phyloP scores from a whole-genome alignment of 2,797 vertebrate species.

The Tangara arthus region DNA sequence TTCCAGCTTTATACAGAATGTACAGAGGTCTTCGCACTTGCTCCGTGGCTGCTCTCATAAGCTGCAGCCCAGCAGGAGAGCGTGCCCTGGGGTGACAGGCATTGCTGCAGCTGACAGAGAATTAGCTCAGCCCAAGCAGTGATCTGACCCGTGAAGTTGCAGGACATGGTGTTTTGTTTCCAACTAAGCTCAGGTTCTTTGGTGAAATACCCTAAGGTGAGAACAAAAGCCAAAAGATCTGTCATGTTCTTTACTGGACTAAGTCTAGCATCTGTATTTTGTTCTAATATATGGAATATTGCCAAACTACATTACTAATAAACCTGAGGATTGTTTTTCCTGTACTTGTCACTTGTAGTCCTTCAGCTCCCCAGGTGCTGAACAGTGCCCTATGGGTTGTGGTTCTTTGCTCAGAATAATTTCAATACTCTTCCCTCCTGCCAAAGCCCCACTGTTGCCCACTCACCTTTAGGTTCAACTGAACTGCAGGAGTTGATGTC shows the following conservation, averaged over 20 bases:
- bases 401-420: neutral
- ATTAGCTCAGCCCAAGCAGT: neutral
- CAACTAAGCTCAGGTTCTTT: neutral
- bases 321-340: neutral
- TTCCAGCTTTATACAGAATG: neutral
- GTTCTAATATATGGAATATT: neutral
- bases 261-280: neutral
- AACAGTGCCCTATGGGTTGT: neutral
- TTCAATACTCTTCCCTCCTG: neutral
- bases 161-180: neutral
- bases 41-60: neutral
- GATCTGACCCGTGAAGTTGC: neutral
- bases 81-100: neutral
- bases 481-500: neutral
- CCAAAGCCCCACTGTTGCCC: neutral
- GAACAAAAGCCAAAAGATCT: neutral
- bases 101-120: neutral
- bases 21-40: neutral
- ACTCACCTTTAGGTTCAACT: neutral
- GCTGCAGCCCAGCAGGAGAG: neutral
- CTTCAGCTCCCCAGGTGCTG: neutral
- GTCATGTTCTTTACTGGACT: neutral
- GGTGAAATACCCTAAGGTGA: neutral
- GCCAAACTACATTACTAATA: neutral
- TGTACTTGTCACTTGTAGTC: neutral